A percentile compares a stretch with the other conserved stretches of the same genome.
phyloP scores from a whole-genome alignment of 2,888 invertebrate species.

The Lycaena phlaeas region DNA sequence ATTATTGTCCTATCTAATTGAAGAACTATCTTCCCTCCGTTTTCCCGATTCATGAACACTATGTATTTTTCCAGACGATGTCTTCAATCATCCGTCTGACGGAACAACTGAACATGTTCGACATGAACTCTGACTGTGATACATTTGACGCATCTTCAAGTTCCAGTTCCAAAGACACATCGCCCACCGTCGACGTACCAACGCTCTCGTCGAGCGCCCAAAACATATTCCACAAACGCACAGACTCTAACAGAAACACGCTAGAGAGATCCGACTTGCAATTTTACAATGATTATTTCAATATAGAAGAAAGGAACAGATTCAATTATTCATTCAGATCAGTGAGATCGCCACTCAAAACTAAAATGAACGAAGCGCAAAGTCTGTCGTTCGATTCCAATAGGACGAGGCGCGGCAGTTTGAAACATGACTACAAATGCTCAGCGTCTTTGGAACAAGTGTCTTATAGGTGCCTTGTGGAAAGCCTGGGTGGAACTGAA shows the following conservation, averaged over 20 bases:
- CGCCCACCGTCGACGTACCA: constrained; percentile 68
- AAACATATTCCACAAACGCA: constrained; percentile 33
- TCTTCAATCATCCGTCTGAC: constrained; percentile 85
- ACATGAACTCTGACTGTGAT: constrained; percentile 81
- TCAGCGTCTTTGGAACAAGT: constrained; percentile 49
- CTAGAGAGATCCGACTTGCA: constrained; percentile 35
- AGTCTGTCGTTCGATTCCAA: constrained; percentile 39
- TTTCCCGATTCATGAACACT: too few species aligned
- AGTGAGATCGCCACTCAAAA: constrained; percentile 32
- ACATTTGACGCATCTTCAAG: constrained; percentile 72
- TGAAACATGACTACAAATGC: constrained; percentile 40
- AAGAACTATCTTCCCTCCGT: too few species aligned
- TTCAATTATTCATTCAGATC: constrained; percentile 48
- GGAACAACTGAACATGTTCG: constrained; percentile 81
- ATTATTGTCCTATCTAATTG: too few species aligned
- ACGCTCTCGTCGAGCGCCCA: constrained; percentile 47
- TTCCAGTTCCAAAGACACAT: constrained; percentile 74
- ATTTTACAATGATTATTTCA: constrained; percentile 56
- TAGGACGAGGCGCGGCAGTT: constrained; percentile 34
- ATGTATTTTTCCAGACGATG: constrained; percentile 71
- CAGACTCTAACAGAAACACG: constrained; percentile 27
- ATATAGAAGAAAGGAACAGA: constrained; percentile 37
- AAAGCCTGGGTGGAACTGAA: constrained; percentile 34
- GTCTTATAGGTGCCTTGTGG: constrained; percentile 41
- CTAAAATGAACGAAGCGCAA: constrained; percentile 33